Conservation (phyloP, 1,140 invertebrate genomes). For the Drosophila auraria region DNA sequence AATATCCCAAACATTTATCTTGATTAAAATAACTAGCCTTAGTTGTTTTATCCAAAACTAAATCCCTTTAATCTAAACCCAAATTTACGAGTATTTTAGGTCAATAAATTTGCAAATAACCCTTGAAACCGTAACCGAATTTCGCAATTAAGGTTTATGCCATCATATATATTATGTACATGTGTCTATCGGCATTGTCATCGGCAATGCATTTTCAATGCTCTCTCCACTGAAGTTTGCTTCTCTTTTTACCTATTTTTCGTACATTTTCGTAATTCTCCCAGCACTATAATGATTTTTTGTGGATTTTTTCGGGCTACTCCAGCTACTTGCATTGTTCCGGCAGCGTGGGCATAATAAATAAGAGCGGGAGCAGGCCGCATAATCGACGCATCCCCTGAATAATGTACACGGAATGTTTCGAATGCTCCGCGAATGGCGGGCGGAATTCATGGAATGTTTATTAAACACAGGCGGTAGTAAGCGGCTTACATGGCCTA, state of each 20-base stretch:
- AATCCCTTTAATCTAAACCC: no score
- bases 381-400: slow-evolving; percentile 38
- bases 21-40: not conserved
- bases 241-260: not conserved
- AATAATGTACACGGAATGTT: slow-evolving; percentile 29
- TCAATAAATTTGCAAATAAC: slow-evolving; percentile 11
- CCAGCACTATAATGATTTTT: slow-evolving; percentile 7
- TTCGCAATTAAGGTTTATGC: slow-evolving; percentile 27
- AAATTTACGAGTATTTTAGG: not conserved
- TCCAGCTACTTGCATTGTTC: slow-evolving; percentile 38
- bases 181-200: slow-evolving; percentile 7
- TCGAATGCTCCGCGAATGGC: slow-evolving; percentile 19
- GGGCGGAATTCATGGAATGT: slow-evolving; percentile 47
- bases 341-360: slow-evolving; percentile 36
- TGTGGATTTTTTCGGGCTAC: not conserved
- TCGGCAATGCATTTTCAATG: slow-evolving; percentile 9
- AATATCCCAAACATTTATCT: not conserved
- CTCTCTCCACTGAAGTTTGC: not conserved
- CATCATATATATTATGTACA: slow-evolving; percentile 11
- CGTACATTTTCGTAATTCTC: slow-evolving; percentile 1
- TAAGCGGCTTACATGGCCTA: slow-evolving; percentile 58
- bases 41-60: no score
- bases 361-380: slow-evolving; percentile 26
- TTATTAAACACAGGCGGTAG: slow-evolving; percentile 41
- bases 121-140: not conserved